Conservation (phyloP, 37 sponge, comb jelly and placozoan species). For the Cliona cf. orientalis region DNA sequence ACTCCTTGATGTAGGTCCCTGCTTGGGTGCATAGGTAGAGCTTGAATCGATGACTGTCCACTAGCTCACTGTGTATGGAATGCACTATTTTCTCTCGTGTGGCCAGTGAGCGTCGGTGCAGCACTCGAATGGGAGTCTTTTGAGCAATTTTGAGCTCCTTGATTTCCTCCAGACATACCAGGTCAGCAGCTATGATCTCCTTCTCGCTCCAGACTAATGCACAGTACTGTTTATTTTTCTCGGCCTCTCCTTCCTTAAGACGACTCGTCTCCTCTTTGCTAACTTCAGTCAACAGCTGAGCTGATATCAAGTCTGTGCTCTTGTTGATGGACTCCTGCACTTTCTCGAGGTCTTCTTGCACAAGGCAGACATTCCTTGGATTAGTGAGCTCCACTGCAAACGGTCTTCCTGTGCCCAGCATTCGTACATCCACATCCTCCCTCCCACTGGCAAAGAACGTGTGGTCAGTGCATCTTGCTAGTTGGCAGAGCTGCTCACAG, state of each 20-base stretch:
- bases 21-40: constrained; percentile 85
- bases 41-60: constrained; percentile 76
- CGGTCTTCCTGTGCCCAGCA: constrained; percentile 94
- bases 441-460: constrained; percentile 93
- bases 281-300: constrained; percentile 50
- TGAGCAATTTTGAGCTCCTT: constrained; percentile 73
- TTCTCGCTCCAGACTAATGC: constrained; percentile 61
- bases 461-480: neutral
- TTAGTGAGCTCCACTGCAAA: constrained; percentile 84
- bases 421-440: constrained; percentile 97
- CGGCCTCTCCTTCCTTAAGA: constrained; percentile 92
- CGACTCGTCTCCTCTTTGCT: constrained; percentile 35
- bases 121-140: constrained; percentile 95
- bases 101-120: constrained; percentile 86
- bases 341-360: constrained; percentile 4
- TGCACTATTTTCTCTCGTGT: constrained; percentile 61
- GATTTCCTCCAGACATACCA: constrained; percentile 32
- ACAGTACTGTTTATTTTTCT: constrained; percentile 86
- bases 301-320: constrained; percentile 43
- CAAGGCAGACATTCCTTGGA: constrained; percentile 45
- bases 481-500: constrained; percentile 16
- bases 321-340: constrained; percentile 68
- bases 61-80: constrained; percentile 39
- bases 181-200: constrained; percentile 29
- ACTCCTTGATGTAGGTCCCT: constrained; percentile 99